Evolutionary conservation across 2,797 vertebrate species (phyloP), one percentile per base, ranked within the genome.

Genomic region (Protonibea diacanthus): DNA sequence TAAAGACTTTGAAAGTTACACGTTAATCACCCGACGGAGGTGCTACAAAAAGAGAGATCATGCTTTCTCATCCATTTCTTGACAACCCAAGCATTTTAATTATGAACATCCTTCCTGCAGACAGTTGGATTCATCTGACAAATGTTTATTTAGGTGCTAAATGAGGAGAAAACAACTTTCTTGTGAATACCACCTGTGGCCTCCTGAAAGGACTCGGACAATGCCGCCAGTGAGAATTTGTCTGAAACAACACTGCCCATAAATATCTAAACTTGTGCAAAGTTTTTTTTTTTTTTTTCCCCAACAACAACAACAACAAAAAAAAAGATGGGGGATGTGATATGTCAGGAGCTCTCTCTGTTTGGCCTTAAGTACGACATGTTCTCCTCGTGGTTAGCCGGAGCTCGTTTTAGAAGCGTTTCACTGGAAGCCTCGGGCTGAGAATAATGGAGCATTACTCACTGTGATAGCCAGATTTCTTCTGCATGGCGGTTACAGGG

Each of bases 391-490:
- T 78, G 86, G 80, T 90, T 91, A 85, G 82, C 90, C 17, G 61
- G 70, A 82, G 91, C 91, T 96, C 92, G 83, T 93, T 95, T 91
- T 73, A 86, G 90, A 93, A 90, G 91, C 86, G 90, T 96, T 94
- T 96, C 95, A 92, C 40, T 58, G 91, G 90, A 74, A 93, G 96
- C 96, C 94, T 91, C 88, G 85, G 94, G 96, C 96, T 90, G 93
- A 86, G 93, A 95, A 96, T 95, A 96, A 97, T 95, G 96, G 95
- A 94, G 93, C 96, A 97, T 97, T 97, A 99, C 98, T 99, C 97
- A 99, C 98, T 96, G 94, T 98, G 97, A 97, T 97, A 97, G 97
- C 96, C 97, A 94, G 98, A 98, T 95, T 98, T 99, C 97, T 99
- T 99, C 96, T 99, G 98, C 97, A 99, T 98, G 96, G 97, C 96